Evolutionary conservation across 2,797 vertebrate genomes (phyloP).

Genomic region (Poeciliopsis gracilis): DNA sequence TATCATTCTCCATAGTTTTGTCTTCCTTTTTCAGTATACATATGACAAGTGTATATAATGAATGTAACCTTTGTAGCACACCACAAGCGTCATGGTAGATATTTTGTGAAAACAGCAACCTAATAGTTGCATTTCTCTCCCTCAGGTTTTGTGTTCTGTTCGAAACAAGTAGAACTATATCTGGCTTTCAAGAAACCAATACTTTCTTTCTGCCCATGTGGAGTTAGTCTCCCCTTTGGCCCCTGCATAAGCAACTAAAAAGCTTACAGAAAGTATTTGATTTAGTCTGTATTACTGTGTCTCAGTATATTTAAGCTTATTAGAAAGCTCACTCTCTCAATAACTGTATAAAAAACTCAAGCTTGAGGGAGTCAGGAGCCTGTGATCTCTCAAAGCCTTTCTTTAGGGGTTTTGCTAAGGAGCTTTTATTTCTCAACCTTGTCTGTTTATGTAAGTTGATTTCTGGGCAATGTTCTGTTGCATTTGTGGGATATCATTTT

Average conservation of each 20-base stretch:
- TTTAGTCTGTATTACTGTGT: slow-evolving; percentile 38
- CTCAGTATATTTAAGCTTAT: slow-evolving; percentile 30
- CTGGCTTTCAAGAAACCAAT: slow-evolving; percentile 20
- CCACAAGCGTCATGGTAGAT: slow-evolving; percentile 54
- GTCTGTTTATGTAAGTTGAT: slow-evolving; percentile 13
- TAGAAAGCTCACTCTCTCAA: slow-evolving; percentile 38
- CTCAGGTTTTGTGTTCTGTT: slow-evolving; percentile 16
- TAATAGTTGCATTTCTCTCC: slow-evolving; percentile 52
- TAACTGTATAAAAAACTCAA: slow-evolving; percentile 44
- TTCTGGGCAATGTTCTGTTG: slow-evolving; percentile 6
- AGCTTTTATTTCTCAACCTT: slow-evolving; percentile 9
- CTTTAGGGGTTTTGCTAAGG: slow-evolving; percentile 22
- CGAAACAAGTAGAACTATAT: slow-evolving; percentile 27
- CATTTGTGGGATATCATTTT: slow-evolving; percentile 11
- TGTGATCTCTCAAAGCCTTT: slow-evolving; percentile 41
- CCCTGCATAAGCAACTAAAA: slow-evolving; percentile 41
- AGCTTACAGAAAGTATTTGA: slow-evolving; percentile 45
- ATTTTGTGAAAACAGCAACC: slow-evolving; percentile 62
- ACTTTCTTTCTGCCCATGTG: slow-evolving; percentile 47
- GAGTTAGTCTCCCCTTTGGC: slow-evolving; percentile 36
- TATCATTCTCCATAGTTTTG: background rate
- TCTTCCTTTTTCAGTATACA: slow-evolving; percentile 14
- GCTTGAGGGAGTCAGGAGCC: slow-evolving; percentile 39
- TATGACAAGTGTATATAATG: slow-evolving; percentile 67
- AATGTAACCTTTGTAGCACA: slow-evolving; percentile 51